Conservation (phyloP, 1,140 invertebrate genomes). For the Halyomorpha halys region DNA sequence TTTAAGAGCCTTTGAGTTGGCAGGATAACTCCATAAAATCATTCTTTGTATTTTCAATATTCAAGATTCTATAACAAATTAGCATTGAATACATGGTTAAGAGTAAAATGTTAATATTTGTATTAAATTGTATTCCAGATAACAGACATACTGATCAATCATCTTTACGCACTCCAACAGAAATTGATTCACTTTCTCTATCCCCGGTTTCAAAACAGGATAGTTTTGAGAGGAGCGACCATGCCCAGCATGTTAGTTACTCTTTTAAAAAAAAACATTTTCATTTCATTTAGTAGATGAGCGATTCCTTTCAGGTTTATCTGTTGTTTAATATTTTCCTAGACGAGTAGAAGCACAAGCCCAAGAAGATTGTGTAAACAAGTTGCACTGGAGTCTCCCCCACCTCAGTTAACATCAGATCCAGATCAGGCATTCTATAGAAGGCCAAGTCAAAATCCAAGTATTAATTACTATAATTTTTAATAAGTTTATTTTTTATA, state of each 20-base stretch:
- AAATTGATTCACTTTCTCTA: slow-evolving; percentile 30
- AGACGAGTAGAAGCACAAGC: slow-evolving; percentile 41
- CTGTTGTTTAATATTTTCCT: neutral
- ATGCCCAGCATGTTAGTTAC: slow-evolving; percentile 23
- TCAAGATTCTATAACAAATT: no score
- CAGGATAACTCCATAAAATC: no score
- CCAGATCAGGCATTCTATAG: slow-evolving; percentile 28
- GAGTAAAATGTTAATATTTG: no score
- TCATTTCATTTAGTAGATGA: neutral
- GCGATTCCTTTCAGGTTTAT: neutral
- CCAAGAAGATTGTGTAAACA: slow-evolving; percentile 55
- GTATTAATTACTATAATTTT: neutral
- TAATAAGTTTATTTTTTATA: no score
- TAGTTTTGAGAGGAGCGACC: slow-evolving; percentile 30
- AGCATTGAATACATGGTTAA: no score
- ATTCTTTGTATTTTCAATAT: no score
- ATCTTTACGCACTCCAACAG: slow-evolving; percentile 28
- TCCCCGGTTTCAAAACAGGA: slow-evolving; percentile 31
- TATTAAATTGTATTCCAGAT: slow-evolving; percentile 22
- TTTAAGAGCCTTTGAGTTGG: no score
- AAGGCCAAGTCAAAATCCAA: slow-evolving; percentile 21
- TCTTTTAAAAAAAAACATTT: neutral
- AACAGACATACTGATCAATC: slow-evolving; percentile 23
- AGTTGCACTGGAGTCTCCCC: slow-evolving; percentile 53
- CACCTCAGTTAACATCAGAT: slow-evolving; percentile 31